Conservation (phyloP, 92 coral and sea anemone species). For the Bergia puertoricense region DNA sequence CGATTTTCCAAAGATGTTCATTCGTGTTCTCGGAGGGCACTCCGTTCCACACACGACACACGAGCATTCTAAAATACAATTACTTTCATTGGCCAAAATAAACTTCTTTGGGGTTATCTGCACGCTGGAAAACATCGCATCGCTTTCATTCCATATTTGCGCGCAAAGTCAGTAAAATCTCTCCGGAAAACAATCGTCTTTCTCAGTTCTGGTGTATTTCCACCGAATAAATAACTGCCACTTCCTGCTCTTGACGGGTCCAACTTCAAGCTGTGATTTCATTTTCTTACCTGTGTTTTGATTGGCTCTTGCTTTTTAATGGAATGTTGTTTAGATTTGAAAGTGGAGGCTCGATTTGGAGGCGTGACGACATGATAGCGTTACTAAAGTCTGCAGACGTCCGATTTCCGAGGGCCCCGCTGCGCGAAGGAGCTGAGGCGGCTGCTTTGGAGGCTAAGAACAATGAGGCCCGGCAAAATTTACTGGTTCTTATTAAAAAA, state of each 20-base stretch:
- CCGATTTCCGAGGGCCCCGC: no score
- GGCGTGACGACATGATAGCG: no score
- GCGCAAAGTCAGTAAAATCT: background rate
- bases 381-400: no score
- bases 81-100: background rate
- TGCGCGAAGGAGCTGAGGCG: no score
- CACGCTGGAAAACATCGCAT: background rate
- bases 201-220: conserved; percentile 4
- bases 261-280: conserved; percentile 6
- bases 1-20: conserved; percentile 15
- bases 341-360: no score
- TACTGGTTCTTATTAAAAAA: no score
- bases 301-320: background rate
- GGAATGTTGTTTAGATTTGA: background rate
- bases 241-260: conserved; percentile 11
- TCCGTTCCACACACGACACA: conserved; percentile 12
- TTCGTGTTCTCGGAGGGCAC: conserved; percentile 10
- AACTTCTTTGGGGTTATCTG: conserved; percentile 3
- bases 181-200: background rate
- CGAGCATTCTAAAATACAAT: conserved; percentile 1
- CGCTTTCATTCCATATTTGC: background rate
- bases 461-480: no score
- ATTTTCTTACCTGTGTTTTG: background rate
- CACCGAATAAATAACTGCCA: background rate
- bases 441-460: no score